A percentile compares a stretch with the other conserved stretches of the same genome.
These are phyloP conservation scores for Nerophis lumbriciformis DNA, from an alignment of 2,113 vertebrate genomes.

Conservation along the genomic window DNA sequence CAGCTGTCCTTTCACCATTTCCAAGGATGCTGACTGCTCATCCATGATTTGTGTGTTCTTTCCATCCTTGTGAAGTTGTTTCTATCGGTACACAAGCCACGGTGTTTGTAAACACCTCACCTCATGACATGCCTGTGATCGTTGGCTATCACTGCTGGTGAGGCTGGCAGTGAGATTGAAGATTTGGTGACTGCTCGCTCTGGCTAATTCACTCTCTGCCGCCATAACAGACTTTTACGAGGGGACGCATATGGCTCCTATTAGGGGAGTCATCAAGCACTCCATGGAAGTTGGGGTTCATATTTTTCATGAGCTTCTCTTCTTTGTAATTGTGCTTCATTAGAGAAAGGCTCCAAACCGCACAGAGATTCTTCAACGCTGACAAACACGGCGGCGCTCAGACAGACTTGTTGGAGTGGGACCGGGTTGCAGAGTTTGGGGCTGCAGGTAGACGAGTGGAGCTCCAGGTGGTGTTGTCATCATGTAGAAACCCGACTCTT, in stretches of 20 bases:
- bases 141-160: slow-evolving; percentile 22
- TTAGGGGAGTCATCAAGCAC: slow-evolving; percentile 54
- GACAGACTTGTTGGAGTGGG: slow-evolving; percentile 33
- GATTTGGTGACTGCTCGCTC: slow-evolving; percentile 25
- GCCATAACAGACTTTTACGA: slow-evolving; percentile 61
- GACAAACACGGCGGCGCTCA: slow-evolving; percentile 55
- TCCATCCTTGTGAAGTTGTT: too few species aligned
- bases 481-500: slow-evolving; percentile 7
- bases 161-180: neutral
- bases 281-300: slow-evolving; percentile 61
- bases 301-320: slow-evolving; percentile 63
- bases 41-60: too few species aligned
- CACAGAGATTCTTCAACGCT: slow-evolving; percentile 57
- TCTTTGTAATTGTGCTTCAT: slow-evolving; percentile 62
- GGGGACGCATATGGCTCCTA: slow-evolving; percentile 59
- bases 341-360: slow-evolving; percentile 55
- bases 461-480: slow-evolving; percentile 42
- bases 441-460: slow-evolving; percentile 32
- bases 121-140: slow-evolving; percentile 2
- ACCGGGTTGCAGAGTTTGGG: neutral
- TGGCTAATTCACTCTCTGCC: slow-evolving; percentile 40
- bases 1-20: too few species aligned
- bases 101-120: slow-evolving; percentile 17
- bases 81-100: too few species aligned
- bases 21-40: too few species aligned